Evolutionary conservation across 2,888 invertebrate genomes (phyloP).

Genomic region (Andrena hattorfiana): DNA sequence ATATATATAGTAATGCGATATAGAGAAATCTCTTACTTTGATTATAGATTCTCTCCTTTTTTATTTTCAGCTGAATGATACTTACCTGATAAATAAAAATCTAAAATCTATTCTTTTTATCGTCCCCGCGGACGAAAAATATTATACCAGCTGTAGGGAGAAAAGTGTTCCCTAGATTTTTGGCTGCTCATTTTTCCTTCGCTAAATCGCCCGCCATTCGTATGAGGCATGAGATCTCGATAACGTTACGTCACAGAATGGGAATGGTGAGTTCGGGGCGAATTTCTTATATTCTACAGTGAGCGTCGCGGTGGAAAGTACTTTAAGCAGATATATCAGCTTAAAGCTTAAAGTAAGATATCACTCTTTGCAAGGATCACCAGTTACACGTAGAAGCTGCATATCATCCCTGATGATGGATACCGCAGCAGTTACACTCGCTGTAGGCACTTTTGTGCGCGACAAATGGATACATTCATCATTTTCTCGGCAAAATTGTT

Average conservation of each 20-base stretch:
- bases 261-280: neutral
- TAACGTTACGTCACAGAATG: neutral
- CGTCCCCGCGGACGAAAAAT: neutral
- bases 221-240: neutral
- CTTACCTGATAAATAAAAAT: neutral
- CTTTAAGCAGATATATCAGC: neutral
- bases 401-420: constrained; percentile 1
- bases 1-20: too few relatives aligned
- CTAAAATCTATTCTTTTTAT: neutral
- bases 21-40: too few relatives aligned
- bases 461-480: neutral
- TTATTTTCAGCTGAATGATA: neutral
- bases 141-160: neutral
- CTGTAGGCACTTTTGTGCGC: neutral
- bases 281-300: neutral
- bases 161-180: neutral
- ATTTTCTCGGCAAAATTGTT: neutral
- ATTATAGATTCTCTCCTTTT: too few relatives aligned
- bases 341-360: neutral
- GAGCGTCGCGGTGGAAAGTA: neutral
- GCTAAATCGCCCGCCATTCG: neutral
- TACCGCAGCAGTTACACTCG: neutral
- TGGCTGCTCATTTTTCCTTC: neutral
- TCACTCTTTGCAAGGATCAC: constrained; percentile 2
- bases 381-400: neutral